phyloP scores from a whole-genome alignment of 2,888 invertebrate genomes.

The Meganola albula region DNA sequence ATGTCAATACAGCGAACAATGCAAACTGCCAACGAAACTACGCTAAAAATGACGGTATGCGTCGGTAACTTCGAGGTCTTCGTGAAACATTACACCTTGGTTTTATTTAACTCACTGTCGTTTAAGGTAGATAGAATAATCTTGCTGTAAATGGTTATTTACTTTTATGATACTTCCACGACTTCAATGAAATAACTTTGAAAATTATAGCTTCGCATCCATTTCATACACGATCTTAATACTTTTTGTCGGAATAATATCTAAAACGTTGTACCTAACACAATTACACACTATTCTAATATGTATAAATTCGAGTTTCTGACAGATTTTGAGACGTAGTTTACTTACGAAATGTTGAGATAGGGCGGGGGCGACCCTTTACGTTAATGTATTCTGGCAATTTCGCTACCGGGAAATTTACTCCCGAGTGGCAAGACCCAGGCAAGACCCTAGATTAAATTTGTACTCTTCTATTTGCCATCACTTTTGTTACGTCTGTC shows the following conservation, averaged over 20 bases:
- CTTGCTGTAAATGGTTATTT: conserved; percentile 48
- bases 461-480: conserved; percentile 56
- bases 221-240: conserved; percentile 29
- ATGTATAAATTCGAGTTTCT: conserved; percentile 39
- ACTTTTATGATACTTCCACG: conserved; percentile 51
- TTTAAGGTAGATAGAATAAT: conserved; percentile 52
- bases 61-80: conserved; percentile 30
- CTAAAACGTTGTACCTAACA: too few relatives aligned
- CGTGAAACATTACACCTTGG: conserved; percentile 49
- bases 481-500: conserved; percentile 45
- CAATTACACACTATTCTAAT: conserved; percentile 15
- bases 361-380: conserved; percentile 53
- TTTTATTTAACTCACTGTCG: conserved; percentile 43
- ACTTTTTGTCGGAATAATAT: conserved; percentile 23
- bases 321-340: conserved; percentile 43
- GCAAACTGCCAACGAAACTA: conserved; percentile 32
- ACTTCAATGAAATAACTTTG: conserved; percentile 44
- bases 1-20: conserved; percentile 31
- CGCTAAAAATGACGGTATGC: conserved; percentile 39
- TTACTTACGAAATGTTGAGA: conserved; percentile 60
- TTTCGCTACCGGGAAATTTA: conserved; percentile 52
- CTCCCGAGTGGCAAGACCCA: conserved; percentile 41
- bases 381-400: conserved; percentile 68
- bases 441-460: conserved; percentile 60
- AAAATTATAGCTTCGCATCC: conserved; percentile 34